Evolutionary conservation across 2,888 invertebrate species (phyloP), one percentile per base, ranked within the genome.

Genomic region (Hemistola chrysoprasaria): DNA sequence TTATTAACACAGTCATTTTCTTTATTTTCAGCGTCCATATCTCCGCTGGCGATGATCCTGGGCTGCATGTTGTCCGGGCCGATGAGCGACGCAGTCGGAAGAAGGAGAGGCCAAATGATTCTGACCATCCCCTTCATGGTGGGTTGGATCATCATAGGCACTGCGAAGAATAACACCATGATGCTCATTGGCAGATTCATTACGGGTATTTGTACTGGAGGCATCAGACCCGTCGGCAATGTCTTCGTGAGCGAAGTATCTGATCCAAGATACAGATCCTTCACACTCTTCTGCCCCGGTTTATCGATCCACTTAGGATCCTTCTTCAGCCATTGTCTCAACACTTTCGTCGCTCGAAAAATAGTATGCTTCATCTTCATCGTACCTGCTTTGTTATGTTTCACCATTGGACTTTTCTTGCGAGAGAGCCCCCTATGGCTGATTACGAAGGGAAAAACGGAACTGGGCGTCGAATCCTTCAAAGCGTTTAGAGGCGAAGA

Each of bases 391-490:
- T n/a, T 68, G 3, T 1, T 69, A 8, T 46, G 65, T 24, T 54
- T 66, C n/a, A 5, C 49, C 0, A 37, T 67, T 6, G 24, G 73
- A 0, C 1, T 72, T 2, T 56, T 59, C 33, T 44, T 77, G 21
- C 70, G 69, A 59, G 78, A 79, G 54, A 78, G 77, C 16, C 79
- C 79, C 0, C 29, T 77, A 2, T 79, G 79, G 79, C 42, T 78
- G 11, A 58, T 78, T 11, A 50, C 62, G 1, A 74, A 74, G 52
- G 74, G 71, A 0, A 69, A 53, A 40, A 53, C 40, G 1, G 58
- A 69, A 1, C 58, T 65, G 47, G 79, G 77, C 0, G 51, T 59
- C 3, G 43, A 61, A 16, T 47, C 62, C 1, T 79, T 65, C 22
- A 62, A 49, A 50, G 47, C 53, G 51, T 78, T 72, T 25, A 65